phyloP scores from a whole-genome alignment of 2,113 vertebrate species.

The Macrotus californicus region DNA sequence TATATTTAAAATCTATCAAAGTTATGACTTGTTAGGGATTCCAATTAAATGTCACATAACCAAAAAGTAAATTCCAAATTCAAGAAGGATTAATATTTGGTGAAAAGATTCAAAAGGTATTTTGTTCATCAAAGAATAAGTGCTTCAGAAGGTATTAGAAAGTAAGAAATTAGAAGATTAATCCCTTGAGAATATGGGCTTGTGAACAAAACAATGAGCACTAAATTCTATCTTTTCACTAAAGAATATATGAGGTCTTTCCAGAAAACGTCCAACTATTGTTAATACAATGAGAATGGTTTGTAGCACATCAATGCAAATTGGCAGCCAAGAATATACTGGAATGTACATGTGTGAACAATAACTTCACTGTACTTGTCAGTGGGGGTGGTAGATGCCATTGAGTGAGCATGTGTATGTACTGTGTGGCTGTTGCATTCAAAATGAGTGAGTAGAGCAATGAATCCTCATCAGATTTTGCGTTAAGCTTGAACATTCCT shows the following conservation, averaged over 20 bases:
- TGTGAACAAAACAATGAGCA: slow-evolving; percentile 15
- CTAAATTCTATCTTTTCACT: neutral
- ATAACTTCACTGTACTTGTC: no score
- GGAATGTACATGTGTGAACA: no score
- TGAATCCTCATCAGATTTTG: no score
- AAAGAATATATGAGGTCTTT: neutral
- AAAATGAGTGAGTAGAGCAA: no score
- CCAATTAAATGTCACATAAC: slow-evolving; percentile 44
- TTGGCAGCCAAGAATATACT: no score
- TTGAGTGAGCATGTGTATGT: no score
- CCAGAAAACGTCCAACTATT: no score
- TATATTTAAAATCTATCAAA: slow-evolving; percentile 51
- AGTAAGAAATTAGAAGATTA: slow-evolving; percentile 33
- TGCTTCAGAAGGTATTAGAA: slow-evolving; percentile 35
- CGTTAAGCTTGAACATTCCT: no score
- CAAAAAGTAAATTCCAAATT: slow-evolving; percentile 51
- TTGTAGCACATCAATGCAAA: no score
- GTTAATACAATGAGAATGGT: no score
- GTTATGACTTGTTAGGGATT: slow-evolving; percentile 28
- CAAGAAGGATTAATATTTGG: slow-evolving; percentile 50
- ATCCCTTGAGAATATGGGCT: slow-evolving; percentile 35
- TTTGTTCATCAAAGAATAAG: slow-evolving; percentile 56
- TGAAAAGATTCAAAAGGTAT: slow-evolving; percentile 37
- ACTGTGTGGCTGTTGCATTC: no score
- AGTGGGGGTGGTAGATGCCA: no score